Conservation (phyloP, 2,797 vertebrate species). For the Spheniscus humboldti region DNA sequence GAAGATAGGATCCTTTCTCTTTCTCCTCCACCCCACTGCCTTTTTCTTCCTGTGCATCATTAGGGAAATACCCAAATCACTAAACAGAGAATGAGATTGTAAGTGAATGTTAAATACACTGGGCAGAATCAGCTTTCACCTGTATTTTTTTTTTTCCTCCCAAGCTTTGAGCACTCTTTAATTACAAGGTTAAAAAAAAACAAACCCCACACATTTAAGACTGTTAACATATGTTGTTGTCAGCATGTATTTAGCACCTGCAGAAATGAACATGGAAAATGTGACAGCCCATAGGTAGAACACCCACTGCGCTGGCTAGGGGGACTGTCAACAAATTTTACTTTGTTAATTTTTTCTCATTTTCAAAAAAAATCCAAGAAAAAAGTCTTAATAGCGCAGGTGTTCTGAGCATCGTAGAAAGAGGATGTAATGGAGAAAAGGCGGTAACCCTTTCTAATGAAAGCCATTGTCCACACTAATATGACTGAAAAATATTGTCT, state of each 20-base stretch:
- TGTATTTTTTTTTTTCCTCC: slow-evolving; percentile 25
- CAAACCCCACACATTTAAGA: slow-evolving; percentile 58
- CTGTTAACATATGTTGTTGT: slow-evolving; percentile 83
- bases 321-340: slow-evolving; percentile 77
- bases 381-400: slow-evolving; percentile 48
- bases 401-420: slow-evolving; percentile 46
- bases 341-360: slow-evolving; percentile 78
- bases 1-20: not conserved
- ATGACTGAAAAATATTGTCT: not conserved
- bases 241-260: slow-evolving; percentile 82
- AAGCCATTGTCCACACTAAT: not conserved
- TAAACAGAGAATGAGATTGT: not conserved
- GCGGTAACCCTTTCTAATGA: slow-evolving; percentile 14
- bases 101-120: slow-evolving; percentile 4
- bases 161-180: slow-evolving; percentile 71
- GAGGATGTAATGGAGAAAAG: slow-evolving; percentile 19
- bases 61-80: slow-evolving; percentile 22
- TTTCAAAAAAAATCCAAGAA: slow-evolving; percentile 60
- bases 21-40: too few relatives aligned
- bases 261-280: slow-evolving; percentile 75
- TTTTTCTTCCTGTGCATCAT: not conserved
- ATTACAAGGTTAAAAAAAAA: slow-evolving; percentile 70
- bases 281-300: slow-evolving; percentile 74
- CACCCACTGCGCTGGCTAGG: slow-evolving; percentile 60
- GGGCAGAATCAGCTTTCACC: slow-evolving; percentile 70